phyloP scores from a whole-genome alignment of 2,797 vertebrate genomes.

The Phrynocephalus vlangalii region DNA sequence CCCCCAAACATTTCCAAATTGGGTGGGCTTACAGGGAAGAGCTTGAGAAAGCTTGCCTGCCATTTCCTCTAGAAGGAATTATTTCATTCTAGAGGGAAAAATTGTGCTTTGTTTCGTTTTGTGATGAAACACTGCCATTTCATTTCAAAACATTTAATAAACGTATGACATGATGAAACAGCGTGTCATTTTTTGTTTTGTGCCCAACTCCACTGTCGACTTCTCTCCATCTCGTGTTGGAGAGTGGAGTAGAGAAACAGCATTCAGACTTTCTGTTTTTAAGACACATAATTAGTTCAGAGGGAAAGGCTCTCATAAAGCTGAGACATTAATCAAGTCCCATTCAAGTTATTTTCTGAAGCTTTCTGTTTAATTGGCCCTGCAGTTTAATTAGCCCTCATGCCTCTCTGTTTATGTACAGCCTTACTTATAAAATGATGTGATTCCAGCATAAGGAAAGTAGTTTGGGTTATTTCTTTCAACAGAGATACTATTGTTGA shows the following conservation, averaged over 20 bases:
- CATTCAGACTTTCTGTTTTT: background rate
- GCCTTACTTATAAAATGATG: background rate
- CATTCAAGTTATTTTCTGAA: background rate
- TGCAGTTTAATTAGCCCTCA: constrained; percentile 1
- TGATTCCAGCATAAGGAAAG: background rate
- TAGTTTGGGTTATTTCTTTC: background rate
- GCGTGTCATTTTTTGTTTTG: too few relatives aligned
- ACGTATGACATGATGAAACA: too few relatives aligned
- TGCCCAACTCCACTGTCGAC: too few relatives aligned
- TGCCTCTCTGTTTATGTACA: background rate
- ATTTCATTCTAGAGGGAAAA: too few relatives aligned
- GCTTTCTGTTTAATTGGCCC: background rate
- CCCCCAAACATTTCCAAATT: too few relatives aligned
- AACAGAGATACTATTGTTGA: background rate
- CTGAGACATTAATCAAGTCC: background rate
- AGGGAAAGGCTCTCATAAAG: background rate
- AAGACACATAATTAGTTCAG: background rate
- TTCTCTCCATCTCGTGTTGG: background rate
- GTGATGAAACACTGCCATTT: too few relatives aligned
- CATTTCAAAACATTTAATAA: too few relatives aligned
- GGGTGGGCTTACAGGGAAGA: too few relatives aligned
- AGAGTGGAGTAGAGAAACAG: background rate
- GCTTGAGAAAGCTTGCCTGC: too few relatives aligned
- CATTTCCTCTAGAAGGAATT: too few relatives aligned
- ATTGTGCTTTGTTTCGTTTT: too few relatives aligned